Conservation (phyloP, 2,888 invertebrate genomes). For the Machimus rusticus region DNA sequence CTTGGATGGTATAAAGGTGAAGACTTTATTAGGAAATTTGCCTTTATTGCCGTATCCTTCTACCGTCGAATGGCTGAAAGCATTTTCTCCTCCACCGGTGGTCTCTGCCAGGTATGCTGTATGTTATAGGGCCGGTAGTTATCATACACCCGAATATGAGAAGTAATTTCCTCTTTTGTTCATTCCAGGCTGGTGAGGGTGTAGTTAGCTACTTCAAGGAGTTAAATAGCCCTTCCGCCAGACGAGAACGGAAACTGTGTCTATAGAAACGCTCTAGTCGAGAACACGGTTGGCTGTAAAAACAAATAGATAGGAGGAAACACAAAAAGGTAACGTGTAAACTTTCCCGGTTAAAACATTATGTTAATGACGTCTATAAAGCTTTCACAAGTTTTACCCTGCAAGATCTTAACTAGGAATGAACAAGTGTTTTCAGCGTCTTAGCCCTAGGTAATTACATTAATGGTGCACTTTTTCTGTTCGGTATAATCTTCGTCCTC, state of each 20-base stretch:
- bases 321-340: constrained; percentile 35
- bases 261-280: background rate
- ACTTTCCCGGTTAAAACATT: constrained; percentile 31
- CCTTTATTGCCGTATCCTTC: constrained; percentile 23
- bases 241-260: background rate
- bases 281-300: constrained; percentile 19
- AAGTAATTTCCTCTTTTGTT: constrained; percentile 25
- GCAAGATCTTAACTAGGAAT: constrained; percentile 27
- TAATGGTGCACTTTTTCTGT: constrained; percentile 3
- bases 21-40: constrained; percentile 34
- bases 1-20: background rate
- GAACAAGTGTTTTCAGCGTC: constrained; percentile 32
- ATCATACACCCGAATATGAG: constrained; percentile 31
- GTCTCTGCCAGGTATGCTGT: background rate
- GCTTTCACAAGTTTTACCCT: constrained; percentile 19
- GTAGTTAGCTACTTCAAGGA: constrained; percentile 14
- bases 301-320: constrained; percentile 3
- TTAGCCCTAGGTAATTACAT: constrained; percentile 15
- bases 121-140: constrained; percentile 17
- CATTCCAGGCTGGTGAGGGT: background rate
- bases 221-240: background rate
- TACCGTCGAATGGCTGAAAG: background rate
- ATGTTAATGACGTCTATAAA: constrained; percentile 32
- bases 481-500: background rate
- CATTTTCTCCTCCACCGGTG: background rate